Evolutionary conservation across 1,140 invertebrate species (phyloP).

Genomic region (Drosophila miranda): DNA sequence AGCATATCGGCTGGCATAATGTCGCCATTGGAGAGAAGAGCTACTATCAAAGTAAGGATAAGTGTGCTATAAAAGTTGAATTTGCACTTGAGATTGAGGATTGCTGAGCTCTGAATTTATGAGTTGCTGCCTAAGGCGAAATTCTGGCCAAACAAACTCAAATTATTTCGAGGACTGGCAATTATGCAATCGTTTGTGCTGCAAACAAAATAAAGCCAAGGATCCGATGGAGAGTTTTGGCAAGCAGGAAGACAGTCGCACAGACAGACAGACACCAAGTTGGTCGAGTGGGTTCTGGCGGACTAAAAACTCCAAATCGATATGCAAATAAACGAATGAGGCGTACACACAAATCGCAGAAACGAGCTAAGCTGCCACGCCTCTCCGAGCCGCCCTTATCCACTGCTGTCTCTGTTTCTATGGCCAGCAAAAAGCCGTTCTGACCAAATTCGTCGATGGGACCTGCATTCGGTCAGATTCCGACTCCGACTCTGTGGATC

Average conservation of each 20-base stretch:
- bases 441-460: constrained; percentile 73
- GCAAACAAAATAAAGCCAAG: constrained; percentile 74
- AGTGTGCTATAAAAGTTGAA: constrained; percentile 62
- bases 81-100: constrained; percentile 36
- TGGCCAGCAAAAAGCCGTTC: constrained; percentile 57
- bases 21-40: constrained; percentile 57
- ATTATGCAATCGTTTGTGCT: constrained; percentile 79
- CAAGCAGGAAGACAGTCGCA: constrained; percentile 22
- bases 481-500: constrained; percentile 11
- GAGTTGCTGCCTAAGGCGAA: constrained; percentile 32
- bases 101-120: constrained; percentile 40
- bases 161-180: constrained; percentile 57
- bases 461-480: constrained; percentile 60
- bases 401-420: not conserved
- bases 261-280: constrained; percentile 16
- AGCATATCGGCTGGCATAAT: constrained; percentile 64
- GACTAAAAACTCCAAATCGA: constrained; percentile 79
- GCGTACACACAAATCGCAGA: constrained; percentile 74
- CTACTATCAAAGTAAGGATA: constrained; percentile 27
- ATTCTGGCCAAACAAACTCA: constrained; percentile 57
- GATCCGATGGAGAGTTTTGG: constrained; percentile 49
- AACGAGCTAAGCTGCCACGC: constrained; percentile 62
- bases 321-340: constrained; percentile 79
- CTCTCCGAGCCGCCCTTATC: constrained; percentile 6
- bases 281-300: constrained; percentile 47